These are phyloP conservation scores for Camelus bactrianus DNA, from an alignment of 2,113 vertebrate genomes.

Conservation along the genomic window DNA sequence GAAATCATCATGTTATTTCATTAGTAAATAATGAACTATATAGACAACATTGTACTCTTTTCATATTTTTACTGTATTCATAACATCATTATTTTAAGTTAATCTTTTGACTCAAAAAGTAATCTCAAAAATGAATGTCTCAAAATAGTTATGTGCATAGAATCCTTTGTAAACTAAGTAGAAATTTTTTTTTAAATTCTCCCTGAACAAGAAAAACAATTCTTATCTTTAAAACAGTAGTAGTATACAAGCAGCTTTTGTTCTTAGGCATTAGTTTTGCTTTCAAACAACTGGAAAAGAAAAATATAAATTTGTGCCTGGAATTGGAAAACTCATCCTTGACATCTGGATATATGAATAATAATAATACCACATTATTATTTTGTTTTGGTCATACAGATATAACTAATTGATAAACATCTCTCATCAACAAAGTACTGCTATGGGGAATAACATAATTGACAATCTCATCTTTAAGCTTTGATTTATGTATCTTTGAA, in stretches of 20 bases:
- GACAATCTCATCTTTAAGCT: neutral
- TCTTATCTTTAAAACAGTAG: neutral
- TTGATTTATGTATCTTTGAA: neutral
- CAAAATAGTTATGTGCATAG: neutral
- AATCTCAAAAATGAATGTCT: neutral
- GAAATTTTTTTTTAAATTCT: neutral
- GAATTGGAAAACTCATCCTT: neutral
- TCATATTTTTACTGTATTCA: slow-evolving; percentile 14
- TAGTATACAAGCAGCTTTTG: neutral
- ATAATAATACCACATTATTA: neutral
- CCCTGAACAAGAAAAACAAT: neutral
- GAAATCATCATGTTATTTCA: slow-evolving; percentile 21
- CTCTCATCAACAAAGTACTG: neutral
- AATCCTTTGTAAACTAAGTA: neutral
- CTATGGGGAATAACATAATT: neutral
- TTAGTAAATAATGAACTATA: slow-evolving; percentile 30
- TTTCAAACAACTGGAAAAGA: neutral
- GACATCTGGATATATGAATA: neutral
- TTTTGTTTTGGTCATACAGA: neutral
- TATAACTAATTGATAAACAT: neutral
- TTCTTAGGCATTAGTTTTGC: neutral
- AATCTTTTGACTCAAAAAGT: slow-evolving; percentile 13
- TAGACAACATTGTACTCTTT: neutral
- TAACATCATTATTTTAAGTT: neutral
- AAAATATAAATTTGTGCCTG: neutral